phyloP scores from a whole-genome alignment of 2,888 invertebrate genomes.

The Perizoma affinitatum region DNA sequence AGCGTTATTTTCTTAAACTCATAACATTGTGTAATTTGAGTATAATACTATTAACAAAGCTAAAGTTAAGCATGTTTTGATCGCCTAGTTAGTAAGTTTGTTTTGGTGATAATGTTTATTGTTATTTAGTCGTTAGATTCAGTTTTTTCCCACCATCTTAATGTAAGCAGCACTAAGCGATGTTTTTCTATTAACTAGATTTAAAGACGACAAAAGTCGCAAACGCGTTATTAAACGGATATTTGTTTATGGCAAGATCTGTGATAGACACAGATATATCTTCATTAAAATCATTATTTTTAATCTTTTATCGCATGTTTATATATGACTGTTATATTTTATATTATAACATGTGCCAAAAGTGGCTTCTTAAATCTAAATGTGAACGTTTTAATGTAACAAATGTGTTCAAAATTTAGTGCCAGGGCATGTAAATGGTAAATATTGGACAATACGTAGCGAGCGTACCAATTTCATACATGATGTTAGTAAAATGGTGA shows the following conservation, averaged over 20 bases:
- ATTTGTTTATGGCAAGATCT: conserved; percentile 7
- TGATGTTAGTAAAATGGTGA: too few relatives aligned
- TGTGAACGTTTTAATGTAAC: conserved; percentile 39
- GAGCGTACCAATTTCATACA: conserved; percentile 37
- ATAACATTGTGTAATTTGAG: conserved; percentile 7
- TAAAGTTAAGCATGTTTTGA: conserved; percentile 23
- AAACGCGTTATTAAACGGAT: conserved; percentile 12
- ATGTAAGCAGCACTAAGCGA: conserved; percentile 31
- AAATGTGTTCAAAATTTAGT: conserved; percentile 68
- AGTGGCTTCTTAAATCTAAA: conserved; percentile 58
- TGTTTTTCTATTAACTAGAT: conserved; percentile 19
- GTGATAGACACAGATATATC: conserved; percentile 23
- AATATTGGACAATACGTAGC: conserved; percentile 51
- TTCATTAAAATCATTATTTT: conserved; percentile 13
- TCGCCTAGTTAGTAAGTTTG: conserved; percentile 27
- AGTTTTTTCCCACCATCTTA: conserved; percentile 52
- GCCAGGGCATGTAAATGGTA: conserved; percentile 48
- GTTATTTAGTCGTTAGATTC: conserved; percentile 54
- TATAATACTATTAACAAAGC: conserved; percentile 34
- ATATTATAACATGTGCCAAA: conserved; percentile 63
- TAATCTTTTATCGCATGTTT: conserved; percentile 20
- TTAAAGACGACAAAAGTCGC: conserved; percentile 3
- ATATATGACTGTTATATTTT: conserved; percentile 33
- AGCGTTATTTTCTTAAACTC: background rate
- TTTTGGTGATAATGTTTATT: conserved; percentile 44